Percentiles rank a stretch among this genome's conserved stretches.
These are phyloP conservation scores for Pterois miles DNA, from an alignment of 2,797 vertebrate genomes.

Conservation along the genomic window DNA sequence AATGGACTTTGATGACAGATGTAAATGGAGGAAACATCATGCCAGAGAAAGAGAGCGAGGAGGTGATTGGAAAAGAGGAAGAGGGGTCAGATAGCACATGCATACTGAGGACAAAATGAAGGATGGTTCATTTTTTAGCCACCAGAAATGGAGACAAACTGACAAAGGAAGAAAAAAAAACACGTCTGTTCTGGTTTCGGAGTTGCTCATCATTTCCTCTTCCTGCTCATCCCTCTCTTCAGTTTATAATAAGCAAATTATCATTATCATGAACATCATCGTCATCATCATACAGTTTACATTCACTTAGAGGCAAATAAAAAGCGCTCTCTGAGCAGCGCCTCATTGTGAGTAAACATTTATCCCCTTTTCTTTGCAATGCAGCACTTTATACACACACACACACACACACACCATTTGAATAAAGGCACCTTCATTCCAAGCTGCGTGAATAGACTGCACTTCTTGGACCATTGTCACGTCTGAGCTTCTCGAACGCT, in stretches of 20 bases:
- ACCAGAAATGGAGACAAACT: slow-evolving; percentile 15
- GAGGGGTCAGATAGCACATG: slow-evolving; percentile 28
- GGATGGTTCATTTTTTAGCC: slow-evolving; percentile 48
- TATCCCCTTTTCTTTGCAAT: slow-evolving; percentile 10
- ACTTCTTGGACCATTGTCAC: slow-evolving; percentile 44
- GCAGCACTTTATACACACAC: background rate
- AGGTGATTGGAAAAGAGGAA: slow-evolving; percentile 2
- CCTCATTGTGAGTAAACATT: slow-evolving; percentile 18
- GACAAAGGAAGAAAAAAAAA: background rate
- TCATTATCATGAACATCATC: slow-evolving; percentile 2
- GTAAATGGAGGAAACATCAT: slow-evolving; percentile 39
- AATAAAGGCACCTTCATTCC: slow-evolving; percentile 37
- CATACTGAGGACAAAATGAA: slow-evolving; percentile 57
- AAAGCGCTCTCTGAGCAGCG: background rate
- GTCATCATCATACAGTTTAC: slow-evolving; percentile 18
- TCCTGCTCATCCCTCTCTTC: slow-evolving; percentile 2
- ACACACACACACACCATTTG: slow-evolving; percentile 7
- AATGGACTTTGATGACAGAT: slow-evolving; percentile 63
- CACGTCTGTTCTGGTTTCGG: background rate
- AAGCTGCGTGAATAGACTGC: slow-evolving; percentile 28
- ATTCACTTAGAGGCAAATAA: slow-evolving; percentile 17
- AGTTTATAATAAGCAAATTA: slow-evolving; percentile 16
- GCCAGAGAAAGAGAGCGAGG: slow-evolving; percentile 21
- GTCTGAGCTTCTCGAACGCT: slow-evolving; percentile 44
- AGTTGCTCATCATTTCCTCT: slow-evolving; percentile 8